Conservation (phyloP, 2,113 vertebrate species). For the Mungos mungo region DNA sequence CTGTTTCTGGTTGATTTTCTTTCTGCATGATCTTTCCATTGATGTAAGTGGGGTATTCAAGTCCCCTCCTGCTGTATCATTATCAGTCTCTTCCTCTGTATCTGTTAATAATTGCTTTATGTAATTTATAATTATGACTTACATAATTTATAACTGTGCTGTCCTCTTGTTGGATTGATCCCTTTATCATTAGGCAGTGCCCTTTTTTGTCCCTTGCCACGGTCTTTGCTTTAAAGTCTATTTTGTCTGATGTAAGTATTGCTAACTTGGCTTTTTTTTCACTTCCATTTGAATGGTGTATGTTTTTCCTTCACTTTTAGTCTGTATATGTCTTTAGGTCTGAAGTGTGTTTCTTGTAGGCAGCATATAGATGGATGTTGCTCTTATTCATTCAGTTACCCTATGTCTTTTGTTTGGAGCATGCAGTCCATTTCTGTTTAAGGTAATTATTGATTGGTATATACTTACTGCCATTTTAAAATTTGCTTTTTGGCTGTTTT, state of each 20-base stretch:
- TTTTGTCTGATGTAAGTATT: background rate
- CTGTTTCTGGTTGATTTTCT: background rate
- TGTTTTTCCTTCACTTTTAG: background rate
- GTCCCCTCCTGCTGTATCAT: background rate
- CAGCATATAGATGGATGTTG: background rate
- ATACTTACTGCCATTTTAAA: background rate
- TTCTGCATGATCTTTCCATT: background rate
- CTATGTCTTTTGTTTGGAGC: background rate
- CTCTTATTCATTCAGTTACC: background rate
- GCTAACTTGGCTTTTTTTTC: background rate
- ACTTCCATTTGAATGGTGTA: background rate
- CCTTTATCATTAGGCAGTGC: background rate
- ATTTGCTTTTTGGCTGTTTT: background rate
- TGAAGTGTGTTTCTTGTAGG: background rate
- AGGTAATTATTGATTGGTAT: background rate
- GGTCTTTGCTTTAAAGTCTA: background rate
- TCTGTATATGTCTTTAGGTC: background rate
- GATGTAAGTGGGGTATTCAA: background rate
- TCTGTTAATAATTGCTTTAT: background rate
- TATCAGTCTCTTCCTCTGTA: background rate
- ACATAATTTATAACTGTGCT: background rate
- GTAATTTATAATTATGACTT: background rate
- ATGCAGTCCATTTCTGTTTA: background rate
- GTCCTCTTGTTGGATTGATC: background rate
- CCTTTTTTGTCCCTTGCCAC: background rate